Percentiles rank a stretch among this genome's conserved stretches.
Evolutionary conservation across 1,140 invertebrate species (phyloP).

Genomic region (Colletes latitarsis): DNA sequence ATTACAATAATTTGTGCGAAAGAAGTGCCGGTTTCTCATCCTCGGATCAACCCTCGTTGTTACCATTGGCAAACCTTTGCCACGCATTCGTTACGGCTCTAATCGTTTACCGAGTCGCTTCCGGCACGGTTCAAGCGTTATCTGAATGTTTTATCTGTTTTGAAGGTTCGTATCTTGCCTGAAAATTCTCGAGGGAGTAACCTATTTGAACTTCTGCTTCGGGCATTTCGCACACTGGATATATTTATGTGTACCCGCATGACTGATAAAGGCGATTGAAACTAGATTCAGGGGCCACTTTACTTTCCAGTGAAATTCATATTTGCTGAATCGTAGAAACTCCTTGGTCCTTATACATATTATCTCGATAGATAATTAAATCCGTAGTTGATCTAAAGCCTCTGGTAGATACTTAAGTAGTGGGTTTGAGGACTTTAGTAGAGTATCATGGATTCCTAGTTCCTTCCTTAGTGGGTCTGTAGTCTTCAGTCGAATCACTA

Average conservation of each 20-base stretch:
- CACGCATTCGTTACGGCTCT: constrained; percentile 60
- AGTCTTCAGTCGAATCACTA: too few species aligned
- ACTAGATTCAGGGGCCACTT: not conserved
- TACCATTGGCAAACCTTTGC: constrained; percentile 15
- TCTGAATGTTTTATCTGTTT: constrained; percentile 55
- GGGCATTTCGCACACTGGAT: not conserved
- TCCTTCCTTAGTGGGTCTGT: too few species aligned
- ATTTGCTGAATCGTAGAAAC: too few species aligned
- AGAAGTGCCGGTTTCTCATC: constrained; percentile 57
- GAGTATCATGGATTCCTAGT: too few species aligned
- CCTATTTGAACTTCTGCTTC: not conserved
- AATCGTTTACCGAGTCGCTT: constrained; percentile 53
- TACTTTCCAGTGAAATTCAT: not conserved
- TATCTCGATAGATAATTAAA: too few species aligned
- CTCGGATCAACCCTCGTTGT: constrained; percentile 24
- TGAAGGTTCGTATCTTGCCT: constrained; percentile 34
- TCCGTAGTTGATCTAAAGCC: too few species aligned
- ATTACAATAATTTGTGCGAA: constrained; percentile 74
- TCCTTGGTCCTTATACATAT: too few species aligned
- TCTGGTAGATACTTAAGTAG: too few species aligned
- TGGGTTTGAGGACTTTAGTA: too few species aligned
- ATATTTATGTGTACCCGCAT: not conserved
- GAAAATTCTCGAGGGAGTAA: not conserved
- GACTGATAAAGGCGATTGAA: not conserved
- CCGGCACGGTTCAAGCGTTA: constrained; percentile 50